Conservation (phyloP, 2,113 vertebrate species). For the Brachypteracias leptosomus region DNA sequence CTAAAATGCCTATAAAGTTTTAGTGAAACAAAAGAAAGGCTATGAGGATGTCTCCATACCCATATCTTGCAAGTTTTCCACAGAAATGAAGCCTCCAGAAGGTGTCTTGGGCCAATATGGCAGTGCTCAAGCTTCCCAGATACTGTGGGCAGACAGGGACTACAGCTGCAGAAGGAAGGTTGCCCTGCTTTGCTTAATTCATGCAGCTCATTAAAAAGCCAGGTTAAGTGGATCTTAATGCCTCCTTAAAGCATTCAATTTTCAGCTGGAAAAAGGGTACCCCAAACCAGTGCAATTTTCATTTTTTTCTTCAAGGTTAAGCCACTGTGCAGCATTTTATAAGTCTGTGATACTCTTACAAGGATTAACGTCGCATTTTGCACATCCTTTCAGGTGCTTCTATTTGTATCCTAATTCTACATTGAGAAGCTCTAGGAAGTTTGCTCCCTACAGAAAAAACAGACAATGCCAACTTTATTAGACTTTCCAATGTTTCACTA, state of each 20-base stretch:
- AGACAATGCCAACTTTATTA: not conserved
- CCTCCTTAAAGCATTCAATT: not conserved
- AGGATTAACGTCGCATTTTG: not conserved
- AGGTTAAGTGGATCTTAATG: not conserved
- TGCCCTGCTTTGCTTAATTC: not conserved
- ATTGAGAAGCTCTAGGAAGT: not conserved
- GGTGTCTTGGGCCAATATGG: not conserved
- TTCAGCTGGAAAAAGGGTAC: not conserved
- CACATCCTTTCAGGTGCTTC: not conserved
- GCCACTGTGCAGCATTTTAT: not conserved
- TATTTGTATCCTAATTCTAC: not conserved
- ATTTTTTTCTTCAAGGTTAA: not conserved
- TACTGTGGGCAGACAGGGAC: not conserved
- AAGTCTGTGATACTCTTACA: not conserved
- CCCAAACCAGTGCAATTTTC: not conserved
- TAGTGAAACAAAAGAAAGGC: not conserved
- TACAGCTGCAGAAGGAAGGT: not conserved
- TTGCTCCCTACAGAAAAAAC: not conserved
- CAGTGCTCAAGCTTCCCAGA: not conserved
- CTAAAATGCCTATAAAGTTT: not conserved
- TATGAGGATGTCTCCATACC: not conserved
- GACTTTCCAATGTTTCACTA: not conserved
- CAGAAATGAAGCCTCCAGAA: not conserved
- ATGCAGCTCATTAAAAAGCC: not conserved
- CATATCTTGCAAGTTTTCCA: not conserved